Base-by-base conservation (phyloP, 2,113 vertebrate species). In the Halichoerus grypus region DNA sequence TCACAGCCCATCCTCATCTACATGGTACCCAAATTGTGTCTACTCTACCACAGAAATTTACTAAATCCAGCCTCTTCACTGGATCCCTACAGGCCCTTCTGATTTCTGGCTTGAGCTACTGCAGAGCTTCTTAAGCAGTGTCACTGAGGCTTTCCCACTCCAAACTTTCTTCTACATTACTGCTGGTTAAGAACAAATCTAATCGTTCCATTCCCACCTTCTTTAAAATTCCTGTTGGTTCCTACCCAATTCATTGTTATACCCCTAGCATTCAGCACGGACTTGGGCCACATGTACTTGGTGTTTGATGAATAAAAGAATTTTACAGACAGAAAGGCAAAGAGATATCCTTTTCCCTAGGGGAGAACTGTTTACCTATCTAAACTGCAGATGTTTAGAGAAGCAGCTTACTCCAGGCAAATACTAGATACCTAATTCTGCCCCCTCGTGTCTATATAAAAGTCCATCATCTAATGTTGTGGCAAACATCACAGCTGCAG, bases 201-300 rank as follows among this genome's bases (percentile, higher is more conserved):
- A 57, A 63, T 26, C n/a, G 1, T 26, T 71, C 33, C 59, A 42
- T 59, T 76, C 11, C 39, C 9, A 69, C 19, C 51, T 69, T 69
- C 80, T 77, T 69, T 79, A 93, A 92, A 89, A 93, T 84, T 67
- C 39, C 80, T 89, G 15, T 84, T 76, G 51, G 33, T 69, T 67
- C 59, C 26, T 46, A 49, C 16, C 26, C 39, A 51, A 49, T 31
- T 69, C 79, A 76, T 46, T 57, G 22, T 82, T 88, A 76, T 18
- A 63, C 33, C 26, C 19, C 79, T 79, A 71, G 63, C 69, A 72
- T 28, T 71, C 71, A 63, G 42, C 61, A 85, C 49, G 46, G 31
- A 72, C 63, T 63, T 94, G 53, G 42, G 72, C 15, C 1, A 28
- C 19, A n/a, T 26, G 21, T 46, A 85, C 71, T 85, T 15, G 89